Evolutionary conservation across 2,797 vertebrate genomes (phyloP), one percentile per base, ranked within the genome.

Genomic region (Oreortyx pictus): DNA sequence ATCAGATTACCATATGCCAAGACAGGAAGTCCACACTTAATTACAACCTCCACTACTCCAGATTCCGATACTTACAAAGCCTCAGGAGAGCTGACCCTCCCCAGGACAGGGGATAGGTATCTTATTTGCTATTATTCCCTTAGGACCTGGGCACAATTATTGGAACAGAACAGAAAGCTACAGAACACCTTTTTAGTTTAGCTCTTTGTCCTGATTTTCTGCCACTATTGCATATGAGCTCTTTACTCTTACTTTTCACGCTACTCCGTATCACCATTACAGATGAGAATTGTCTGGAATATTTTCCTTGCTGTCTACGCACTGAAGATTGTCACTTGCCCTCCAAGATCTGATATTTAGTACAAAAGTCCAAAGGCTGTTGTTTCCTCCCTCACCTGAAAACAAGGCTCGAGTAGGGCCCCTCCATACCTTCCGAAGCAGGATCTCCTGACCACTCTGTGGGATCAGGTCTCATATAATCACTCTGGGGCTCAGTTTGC

Each of bases 381-480:
- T 61, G 33, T 57, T 74, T 89, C 62, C 37, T 79, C 24, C 27
- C 52, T 73, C 44, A 59, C 46, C 47, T 86, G 74, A 83, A 88
- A 77, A 88, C 8, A 16, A 70, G 49, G 88, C 85, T 33, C 7
- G 9, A 87, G 46, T 29, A 76, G 41, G 61, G 23, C 14, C 35
- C 23, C 49, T 79, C 37, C n/a, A 37, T 16, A 7, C 49, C 33
- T 57, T 86, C 27, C 80, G 68, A 92, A 10, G 8, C 4, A 52
- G 44, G 56, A 73, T 43, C 73, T 88, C 76, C 31, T 64, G 24
- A 91, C 54, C 25, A 6, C 68, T 79, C 47, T 37, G 59, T 11
- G 77, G 35, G 88, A 80, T 66, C 39, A 47, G 27, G 29, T 86
- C 92, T 82, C 85, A 49, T 71, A 61, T 62, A 77, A 89, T 74